Conservation (phyloP, 2,888 invertebrate species). For the Liposcelis brunnea region DNA sequence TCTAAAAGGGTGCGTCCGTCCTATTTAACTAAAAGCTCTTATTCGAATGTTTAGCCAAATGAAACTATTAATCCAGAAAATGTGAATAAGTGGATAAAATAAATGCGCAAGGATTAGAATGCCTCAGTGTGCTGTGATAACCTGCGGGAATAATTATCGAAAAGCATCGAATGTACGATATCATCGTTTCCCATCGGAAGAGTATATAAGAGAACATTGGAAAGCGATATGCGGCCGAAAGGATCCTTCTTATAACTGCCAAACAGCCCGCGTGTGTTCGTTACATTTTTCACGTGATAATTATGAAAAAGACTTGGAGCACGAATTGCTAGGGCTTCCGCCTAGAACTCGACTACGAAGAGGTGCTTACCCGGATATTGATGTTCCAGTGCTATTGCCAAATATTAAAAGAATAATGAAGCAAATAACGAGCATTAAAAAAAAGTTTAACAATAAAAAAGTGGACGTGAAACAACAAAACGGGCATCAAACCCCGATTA, state of each 20-base stretch:
- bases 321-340: slow-evolving; percentile 34
- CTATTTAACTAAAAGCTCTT: no score
- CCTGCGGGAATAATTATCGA: slow-evolving; percentile 37
- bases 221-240: slow-evolving; percentile 34
- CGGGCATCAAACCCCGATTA: no score
- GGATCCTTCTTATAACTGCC: slow-evolving; percentile 30
- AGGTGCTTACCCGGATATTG: slow-evolving; percentile 32
- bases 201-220: slow-evolving; percentile 33
- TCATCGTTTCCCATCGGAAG: slow-evolving; percentile 38
- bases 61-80: no score
- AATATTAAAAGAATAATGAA: no score
- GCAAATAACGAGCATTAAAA: no score
- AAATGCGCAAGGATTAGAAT: slow-evolving; percentile 21
- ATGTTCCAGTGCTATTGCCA: slow-evolving; percentile 25
- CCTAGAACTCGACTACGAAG: slow-evolving; percentile 32
- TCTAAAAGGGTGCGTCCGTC: no score
- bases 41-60: no score
- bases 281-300: slow-evolving; percentile 32
- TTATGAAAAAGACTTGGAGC: slow-evolving; percentile 37
- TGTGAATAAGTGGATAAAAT: slow-evolving; percentile 1
- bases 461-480: no score
- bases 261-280: slow-evolving; percentile 37
- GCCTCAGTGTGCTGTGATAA: slow-evolving; percentile 40
- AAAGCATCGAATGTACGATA: slow-evolving; percentile 37
- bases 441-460: no score